Conservation (phyloP, 2,113 vertebrate genomes). For the Albula goreensis region DNA sequence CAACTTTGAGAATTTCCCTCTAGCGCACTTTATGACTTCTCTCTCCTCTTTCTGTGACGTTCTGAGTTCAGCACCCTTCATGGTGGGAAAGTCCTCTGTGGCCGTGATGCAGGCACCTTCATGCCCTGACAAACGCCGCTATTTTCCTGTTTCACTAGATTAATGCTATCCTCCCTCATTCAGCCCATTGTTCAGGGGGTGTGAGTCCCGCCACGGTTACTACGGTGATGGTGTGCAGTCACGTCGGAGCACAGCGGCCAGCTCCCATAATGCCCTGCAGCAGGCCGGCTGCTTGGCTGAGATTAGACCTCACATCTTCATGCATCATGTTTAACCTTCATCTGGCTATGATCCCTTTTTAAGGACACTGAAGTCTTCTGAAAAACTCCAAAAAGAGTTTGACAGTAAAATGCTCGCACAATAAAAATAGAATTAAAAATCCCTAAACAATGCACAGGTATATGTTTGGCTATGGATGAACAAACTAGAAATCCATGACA, state of each 20-base stretch:
- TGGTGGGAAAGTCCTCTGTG: neutral
- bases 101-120: constrained; percentile 4
- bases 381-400: neutral
- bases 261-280: neutral
- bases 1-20: neutral
- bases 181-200: neutral
- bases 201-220: constrained; percentile 24
- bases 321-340: neutral
- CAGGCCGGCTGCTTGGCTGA: neutral
- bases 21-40: neutral
- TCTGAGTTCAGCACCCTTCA: neutral
- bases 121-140: constrained; percentile 17
- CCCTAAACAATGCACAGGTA: constrained; percentile 5
- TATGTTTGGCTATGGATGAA: neutral
- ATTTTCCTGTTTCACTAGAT: constrained; percentile 29
- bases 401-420: neutral
- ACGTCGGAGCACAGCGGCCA: neutral
- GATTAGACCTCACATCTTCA: neutral
- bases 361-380: neutral
- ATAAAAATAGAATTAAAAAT: too few relatives aligned
- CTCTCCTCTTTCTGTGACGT: neutral
- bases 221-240: constrained; percentile 11
- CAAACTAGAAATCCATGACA: constrained; percentile 4
- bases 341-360: neutral
- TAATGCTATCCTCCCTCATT: constrained; percentile 26